Base-by-base conservation (phyloP, 37 sponge, comb jelly and placozoan genomes). In the Spongilla lacustris region DNA sequence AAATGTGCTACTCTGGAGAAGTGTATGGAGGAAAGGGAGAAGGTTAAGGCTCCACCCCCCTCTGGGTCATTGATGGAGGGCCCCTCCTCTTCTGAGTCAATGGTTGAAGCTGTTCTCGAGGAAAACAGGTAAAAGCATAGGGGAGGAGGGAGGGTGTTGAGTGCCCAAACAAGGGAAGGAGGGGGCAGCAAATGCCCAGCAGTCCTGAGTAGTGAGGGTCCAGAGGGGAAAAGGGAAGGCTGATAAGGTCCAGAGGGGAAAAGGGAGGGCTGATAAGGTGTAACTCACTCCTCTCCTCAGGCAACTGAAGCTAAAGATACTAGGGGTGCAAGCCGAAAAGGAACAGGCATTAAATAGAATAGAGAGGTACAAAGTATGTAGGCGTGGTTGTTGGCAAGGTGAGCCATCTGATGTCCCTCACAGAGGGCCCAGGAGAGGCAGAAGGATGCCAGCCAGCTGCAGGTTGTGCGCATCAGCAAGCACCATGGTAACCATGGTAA, bases 301-400 rank as follows among this genome's bases (percentile, higher is more conserved):
- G 38, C 80, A 79, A 50, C 74, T 91, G 66, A 82, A 83, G 49
- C 36, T 91, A n/a, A 75, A 86, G 22, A 66, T 83, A 38, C 69
- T 87, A 3, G 87, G 83, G 32, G 78, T 70, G 4, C 74, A 86
- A 36, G 78, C 87, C 19, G 91, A 91, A 37, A 86, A 69, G 66
- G 91, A 91, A 0, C 73, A 83, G 24, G 87, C 87, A 1, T n/a
- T 33, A 30, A 69, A 31, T 24, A 80, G 85, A n/a, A 73, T 91
- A 38, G 91, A 91, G 50, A 48, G 84, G n/a, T 91, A 91, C 80
- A 91, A 91, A 76, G 85, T 80, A 71, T 33, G 36, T 32, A 2
- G 68, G 13, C 11, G 26, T 17, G 13, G 0, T 1, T 36, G 33
- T 76, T 80, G 69, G 28, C 13, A 12, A 76, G 6, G 34, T 66